phyloP scores from a whole-genome alignment of 2,888 invertebrate species.

The Cactoblastis cactorum region DNA sequence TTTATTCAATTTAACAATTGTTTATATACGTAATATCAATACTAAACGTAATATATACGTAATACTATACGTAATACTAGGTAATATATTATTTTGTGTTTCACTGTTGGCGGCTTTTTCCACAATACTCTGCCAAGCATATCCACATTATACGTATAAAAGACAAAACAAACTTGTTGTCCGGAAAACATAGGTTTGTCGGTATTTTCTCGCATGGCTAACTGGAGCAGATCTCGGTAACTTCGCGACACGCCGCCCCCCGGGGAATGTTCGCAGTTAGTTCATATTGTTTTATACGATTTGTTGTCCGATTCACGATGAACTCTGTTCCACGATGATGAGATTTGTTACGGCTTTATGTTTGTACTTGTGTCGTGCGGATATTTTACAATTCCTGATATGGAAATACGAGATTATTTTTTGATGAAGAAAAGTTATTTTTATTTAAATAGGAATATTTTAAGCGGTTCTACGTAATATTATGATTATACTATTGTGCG shows the following conservation, averaged over 20 bases:
- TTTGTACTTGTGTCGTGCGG: neutral
- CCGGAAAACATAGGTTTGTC: neutral
- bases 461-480: no score
- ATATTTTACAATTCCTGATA: neutral
- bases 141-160: neutral
- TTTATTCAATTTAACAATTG: no score
- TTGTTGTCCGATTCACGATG: constrained; percentile 4
- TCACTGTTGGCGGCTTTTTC: no score
- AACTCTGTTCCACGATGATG: constrained; percentile 2
- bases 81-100: no score
- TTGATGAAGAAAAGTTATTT: no score
- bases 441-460: no score
- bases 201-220: constrained; percentile 1
- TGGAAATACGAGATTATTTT: neutral
- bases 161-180: neutral
- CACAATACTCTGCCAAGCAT: no score
- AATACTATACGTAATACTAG: no score
- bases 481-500: no score
- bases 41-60: no score
- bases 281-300: constrained; percentile 8
- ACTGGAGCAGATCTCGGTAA: neutral
- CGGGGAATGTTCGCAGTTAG: constrained; percentile 5
- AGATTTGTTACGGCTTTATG: neutral
- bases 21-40: no score
- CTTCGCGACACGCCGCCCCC: neutral